A percentile compares a stretch with the other conserved stretches of the same genome.
Evolutionary conservation across 2,888 invertebrate genomes (phyloP).

Genomic region (Clitarchus hookeri): DNA sequence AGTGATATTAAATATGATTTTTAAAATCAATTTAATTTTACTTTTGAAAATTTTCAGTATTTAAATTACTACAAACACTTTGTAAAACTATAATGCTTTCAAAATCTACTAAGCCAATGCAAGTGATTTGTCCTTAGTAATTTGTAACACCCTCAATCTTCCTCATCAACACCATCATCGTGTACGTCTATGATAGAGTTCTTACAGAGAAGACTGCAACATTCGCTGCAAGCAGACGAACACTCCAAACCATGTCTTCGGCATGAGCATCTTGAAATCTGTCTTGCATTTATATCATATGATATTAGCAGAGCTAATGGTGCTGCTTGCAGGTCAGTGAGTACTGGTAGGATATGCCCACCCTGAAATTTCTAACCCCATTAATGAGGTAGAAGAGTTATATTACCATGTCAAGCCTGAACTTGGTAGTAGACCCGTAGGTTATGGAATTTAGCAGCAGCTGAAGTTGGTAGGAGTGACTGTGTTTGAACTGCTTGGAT

Average conservation of each 20-base stretch:
- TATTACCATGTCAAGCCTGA: conserved; percentile 7
- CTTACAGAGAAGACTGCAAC: neutral
- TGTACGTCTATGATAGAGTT: neutral
- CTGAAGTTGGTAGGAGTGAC: neutral
- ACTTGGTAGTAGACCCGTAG: conserved; percentile 3
- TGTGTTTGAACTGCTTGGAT: neutral
- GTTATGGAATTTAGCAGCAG: conserved; percentile 20
- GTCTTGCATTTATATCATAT: conserved; percentile 11
- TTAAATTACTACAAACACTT: neutral
- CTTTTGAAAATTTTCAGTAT: too few species aligned
- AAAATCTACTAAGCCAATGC: neutral
- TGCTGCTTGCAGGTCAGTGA: neutral
- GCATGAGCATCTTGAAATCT: conserved; percentile 18
- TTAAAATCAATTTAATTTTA: neutral
- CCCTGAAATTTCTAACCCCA: conserved; percentile 15
- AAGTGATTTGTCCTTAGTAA: too few species aligned
- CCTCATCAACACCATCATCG: neutral
- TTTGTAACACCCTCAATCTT: too few species aligned
- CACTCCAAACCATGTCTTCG: neutral
- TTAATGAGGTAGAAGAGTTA: neutral
- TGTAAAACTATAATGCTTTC: neutral
- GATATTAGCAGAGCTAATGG: neutral
- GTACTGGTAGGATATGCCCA: neutral
- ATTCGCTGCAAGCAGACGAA: neutral
- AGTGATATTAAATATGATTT: neutral